phyloP scores from a whole-genome alignment of 2,888 invertebrate species.

The Elmis aenea region DNA sequence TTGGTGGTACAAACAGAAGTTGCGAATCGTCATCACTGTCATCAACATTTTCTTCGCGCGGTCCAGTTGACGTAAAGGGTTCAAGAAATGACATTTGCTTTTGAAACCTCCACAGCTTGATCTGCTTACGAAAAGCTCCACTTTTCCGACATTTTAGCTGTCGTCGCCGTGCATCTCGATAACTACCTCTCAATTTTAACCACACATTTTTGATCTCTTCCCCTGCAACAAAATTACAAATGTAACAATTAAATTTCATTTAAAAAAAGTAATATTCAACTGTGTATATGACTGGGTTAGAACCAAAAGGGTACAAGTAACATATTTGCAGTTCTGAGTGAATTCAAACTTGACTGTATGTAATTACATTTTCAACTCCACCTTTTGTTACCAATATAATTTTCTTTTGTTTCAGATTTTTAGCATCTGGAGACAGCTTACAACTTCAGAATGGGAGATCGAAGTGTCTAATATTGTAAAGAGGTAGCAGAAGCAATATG shows the following conservation, averaged over 20 bases:
- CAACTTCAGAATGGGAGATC: constrained; percentile 1
- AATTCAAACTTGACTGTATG: background rate
- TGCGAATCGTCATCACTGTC: constrained; percentile 1
- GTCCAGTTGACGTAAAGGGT: constrained; percentile 2
- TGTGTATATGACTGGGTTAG: no score
- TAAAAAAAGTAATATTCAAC: no score
- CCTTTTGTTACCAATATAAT: background rate
- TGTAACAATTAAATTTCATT: no score
- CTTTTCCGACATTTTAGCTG: constrained; percentile 3
- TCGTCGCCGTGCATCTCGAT: constrained; percentile 4
- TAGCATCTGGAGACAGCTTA: constrained; percentile 3
- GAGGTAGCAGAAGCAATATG: constrained; percentile 1
- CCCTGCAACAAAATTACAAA: constrained; percentile 7
- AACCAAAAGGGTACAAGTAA: no score
- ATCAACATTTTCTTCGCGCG: constrained; percentile 3
- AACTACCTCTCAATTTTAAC: constrained; percentile 3
- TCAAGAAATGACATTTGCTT: constrained; percentile 6
- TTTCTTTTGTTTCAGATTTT: constrained; percentile 1
- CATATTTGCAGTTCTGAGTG: no score
- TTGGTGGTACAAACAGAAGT: background rate
- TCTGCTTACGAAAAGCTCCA: constrained; percentile 2
- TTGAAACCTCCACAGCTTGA: constrained; percentile 6
- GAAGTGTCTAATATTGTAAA: constrained; percentile 2
- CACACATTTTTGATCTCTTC: constrained; percentile 3
- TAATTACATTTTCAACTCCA: background rate